Evolutionary conservation across 2,113 vertebrate species (phyloP).

Genomic region (Rhodinocichla rosea): DNA sequence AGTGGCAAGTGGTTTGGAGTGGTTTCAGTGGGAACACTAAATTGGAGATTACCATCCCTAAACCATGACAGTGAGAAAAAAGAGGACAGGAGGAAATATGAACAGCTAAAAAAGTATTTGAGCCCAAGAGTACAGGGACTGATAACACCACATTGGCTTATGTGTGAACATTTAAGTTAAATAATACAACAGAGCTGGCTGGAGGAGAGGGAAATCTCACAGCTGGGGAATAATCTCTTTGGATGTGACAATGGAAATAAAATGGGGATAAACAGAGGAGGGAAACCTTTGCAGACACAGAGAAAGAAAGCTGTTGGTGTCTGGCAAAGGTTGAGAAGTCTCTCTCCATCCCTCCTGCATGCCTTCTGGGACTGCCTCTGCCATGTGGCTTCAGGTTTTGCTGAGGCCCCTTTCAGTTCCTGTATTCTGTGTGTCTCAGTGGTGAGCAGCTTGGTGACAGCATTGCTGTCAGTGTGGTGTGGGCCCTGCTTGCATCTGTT

Average conservation of each 20-base stretch:
- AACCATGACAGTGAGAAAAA: not conserved
- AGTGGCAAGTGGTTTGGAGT: not conserved
- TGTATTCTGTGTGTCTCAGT: fast-evolving
- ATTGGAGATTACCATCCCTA: not conserved
- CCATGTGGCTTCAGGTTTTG: not conserved
- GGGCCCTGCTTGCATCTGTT: not conserved
- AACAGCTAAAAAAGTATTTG: not conserved
- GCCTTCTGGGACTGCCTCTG: not conserved
- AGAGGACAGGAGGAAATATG: not conserved
- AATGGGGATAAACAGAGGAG: not conserved
- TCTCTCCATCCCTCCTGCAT: not conserved
- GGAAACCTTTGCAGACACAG: not conserved
- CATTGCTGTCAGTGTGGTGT: fast-evolving
- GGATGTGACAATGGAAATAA: fast-evolving
- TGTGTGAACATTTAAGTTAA: not conserved
- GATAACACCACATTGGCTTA: not conserved
- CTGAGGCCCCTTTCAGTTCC: not conserved
- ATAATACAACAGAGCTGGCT: not conserved
- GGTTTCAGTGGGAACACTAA: not conserved
- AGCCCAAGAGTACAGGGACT: not conserved
- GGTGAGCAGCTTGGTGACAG: not conserved
- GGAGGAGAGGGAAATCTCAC: not conserved
- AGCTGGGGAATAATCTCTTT: not conserved
- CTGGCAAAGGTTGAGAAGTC: not conserved
- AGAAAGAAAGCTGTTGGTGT: not conserved